These are phyloP conservation scores for Serrognathus titanus DNA, from an alignment of 2,888 invertebrate genomes.

Conservation along the genomic window DNA sequence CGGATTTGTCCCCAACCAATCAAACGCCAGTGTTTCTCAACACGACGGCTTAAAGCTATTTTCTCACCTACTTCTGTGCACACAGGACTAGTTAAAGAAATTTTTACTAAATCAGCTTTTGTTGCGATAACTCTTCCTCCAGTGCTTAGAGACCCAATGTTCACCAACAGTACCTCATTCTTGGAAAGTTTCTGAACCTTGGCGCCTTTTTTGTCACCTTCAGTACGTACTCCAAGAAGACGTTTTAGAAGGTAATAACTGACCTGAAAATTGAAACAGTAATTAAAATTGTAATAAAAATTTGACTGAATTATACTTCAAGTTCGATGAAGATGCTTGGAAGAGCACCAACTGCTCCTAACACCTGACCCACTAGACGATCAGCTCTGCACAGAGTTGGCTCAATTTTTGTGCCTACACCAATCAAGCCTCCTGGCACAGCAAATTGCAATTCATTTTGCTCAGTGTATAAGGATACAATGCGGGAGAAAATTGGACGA, in stretches of 20 bases:
- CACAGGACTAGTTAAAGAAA: constrained; percentile 93
- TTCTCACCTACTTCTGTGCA: constrained; percentile 99
- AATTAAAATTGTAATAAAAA: constrained; percentile 7
- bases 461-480: constrained; percentile 96
- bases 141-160: constrained; percentile 98
- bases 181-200: constrained; percentile 91
- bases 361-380: constrained; percentile 90
- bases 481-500: constrained; percentile 92
- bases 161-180: constrained; percentile 91
- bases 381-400: constrained; percentile 98
- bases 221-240: constrained; percentile 94
- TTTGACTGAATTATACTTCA: constrained; percentile 63
- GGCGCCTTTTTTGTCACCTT: constrained; percentile 98
- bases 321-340: constrained; percentile 97
- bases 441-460: constrained; percentile 98
- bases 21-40: constrained; percentile 99
- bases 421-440: constrained; percentile 98
- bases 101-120: constrained; percentile 95
- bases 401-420: constrained; percentile 98
- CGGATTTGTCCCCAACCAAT: constrained; percentile 99
- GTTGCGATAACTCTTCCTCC: constrained; percentile 95
- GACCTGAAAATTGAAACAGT: constrained; percentile 34
- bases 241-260: constrained; percentile 95
- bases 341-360: constrained; percentile 91
- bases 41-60: constrained; percentile 96